Conservation (phyloP, 2,888 invertebrate genomes). For the Noctua janthe region DNA sequence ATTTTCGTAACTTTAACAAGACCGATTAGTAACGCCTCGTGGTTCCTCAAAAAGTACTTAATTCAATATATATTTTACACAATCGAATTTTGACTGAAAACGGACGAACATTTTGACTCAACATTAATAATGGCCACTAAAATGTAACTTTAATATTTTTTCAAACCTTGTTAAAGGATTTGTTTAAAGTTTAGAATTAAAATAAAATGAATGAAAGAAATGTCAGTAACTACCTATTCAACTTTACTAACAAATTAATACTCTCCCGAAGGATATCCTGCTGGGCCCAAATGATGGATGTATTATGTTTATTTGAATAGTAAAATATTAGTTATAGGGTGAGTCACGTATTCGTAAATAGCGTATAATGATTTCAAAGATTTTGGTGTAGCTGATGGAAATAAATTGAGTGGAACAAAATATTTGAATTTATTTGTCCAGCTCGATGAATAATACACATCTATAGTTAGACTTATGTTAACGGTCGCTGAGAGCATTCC, state of each 20-base stretch:
- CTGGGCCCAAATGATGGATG: conserved; percentile 62
- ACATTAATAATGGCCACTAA: conserved; percentile 21
- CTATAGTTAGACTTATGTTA: no score
- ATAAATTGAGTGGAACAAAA: not conserved
- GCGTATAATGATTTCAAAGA: conserved; percentile 18
- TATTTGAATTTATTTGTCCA: conserved; percentile 1
- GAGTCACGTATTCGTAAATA: conserved; percentile 46
- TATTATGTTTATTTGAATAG: conserved; percentile 59
- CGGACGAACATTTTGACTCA: not conserved
- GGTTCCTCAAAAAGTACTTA: not conserved
- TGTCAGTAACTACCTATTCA: conserved; percentile 45
- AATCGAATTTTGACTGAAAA: conserved; percentile 7
- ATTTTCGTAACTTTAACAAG: conserved; percentile 5
- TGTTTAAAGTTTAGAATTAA: conserved; percentile 21
- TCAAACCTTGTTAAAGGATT: conserved; percentile 30
- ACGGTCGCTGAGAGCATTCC: not conserved
- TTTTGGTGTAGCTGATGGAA: not conserved
- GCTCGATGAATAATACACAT: not conserved
- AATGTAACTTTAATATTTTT: conserved; percentile 36
- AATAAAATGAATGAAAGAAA: conserved; percentile 37
- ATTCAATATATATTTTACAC: not conserved
- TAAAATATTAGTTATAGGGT: conserved; percentile 60
- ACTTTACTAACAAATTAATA: conserved; percentile 58
- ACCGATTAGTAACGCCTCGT: not conserved
- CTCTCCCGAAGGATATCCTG: conserved; percentile 51